phyloP scores from a whole-genome alignment of 2,888 invertebrate species.

The Coenonympha arcania region DNA sequence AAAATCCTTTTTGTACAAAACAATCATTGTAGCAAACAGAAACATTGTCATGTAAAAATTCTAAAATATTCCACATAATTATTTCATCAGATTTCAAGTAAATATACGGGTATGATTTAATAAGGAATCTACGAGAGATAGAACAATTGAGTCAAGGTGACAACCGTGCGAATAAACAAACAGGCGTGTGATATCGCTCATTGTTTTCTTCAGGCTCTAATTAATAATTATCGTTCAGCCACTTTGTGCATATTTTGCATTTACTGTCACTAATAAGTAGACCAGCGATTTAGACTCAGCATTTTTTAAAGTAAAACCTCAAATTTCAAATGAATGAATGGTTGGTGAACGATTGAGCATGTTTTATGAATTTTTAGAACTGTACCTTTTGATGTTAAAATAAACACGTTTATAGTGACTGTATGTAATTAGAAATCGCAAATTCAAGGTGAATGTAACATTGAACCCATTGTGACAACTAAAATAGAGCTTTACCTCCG shows the following conservation, averaged over 20 bases:
- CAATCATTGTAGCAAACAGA: neutral
- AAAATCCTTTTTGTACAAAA: too few species aligned
- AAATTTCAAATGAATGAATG: too few species aligned
- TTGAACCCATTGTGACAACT: too few species aligned
- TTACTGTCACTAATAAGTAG: too few species aligned
- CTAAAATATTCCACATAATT: neutral
- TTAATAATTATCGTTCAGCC: neutral
- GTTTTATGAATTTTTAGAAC: too few species aligned
- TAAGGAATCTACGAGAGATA: neutral
- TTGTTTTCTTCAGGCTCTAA: conserved; percentile 20
- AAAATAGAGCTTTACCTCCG: too few species aligned
- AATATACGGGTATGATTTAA: neutral
- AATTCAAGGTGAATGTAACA: neutral
- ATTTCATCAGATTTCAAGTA: neutral
- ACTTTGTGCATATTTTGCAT: neutral
- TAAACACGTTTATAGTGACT: neutral
- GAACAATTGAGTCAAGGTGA: conserved; percentile 33
- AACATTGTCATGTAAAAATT: neutral
- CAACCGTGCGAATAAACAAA: conserved; percentile 46
- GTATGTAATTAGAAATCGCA: neutral
- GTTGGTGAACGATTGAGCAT: too few species aligned
- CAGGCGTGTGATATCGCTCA: conserved; percentile 38
- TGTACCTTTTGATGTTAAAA: too few species aligned
- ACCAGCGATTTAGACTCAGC: too few species aligned
- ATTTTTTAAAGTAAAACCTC: too few species aligned